Percentiles rank a stretch among this genome's conserved stretches.
phyloP scores from a whole-genome alignment of 1,140 invertebrate genomes.

The Octopus bimaculoides region DNA sequence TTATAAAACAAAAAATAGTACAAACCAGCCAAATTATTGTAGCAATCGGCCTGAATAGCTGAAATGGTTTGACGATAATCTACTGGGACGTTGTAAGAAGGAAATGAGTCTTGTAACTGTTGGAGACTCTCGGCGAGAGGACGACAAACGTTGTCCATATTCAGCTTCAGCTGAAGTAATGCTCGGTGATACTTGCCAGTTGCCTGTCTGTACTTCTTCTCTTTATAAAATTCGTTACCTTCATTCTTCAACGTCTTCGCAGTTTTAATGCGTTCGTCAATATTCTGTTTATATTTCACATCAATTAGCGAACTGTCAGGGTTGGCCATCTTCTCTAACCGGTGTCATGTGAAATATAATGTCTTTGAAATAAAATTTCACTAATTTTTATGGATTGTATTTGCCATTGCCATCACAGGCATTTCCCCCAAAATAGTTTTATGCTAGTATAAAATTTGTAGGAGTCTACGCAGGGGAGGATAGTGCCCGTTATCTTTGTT shows the following conservation, averaged over 20 bases:
- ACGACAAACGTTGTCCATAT: not conserved
- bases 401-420: not conserved
- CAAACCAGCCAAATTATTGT: constrained; percentile 52
- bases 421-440: not conserved
- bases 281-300: not conserved
- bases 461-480: not conserved
- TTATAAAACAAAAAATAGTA: not conserved
- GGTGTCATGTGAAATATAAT: not conserved
- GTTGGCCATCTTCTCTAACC: not conserved
- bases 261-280: constrained; percentile 20
- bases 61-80: constrained; percentile 30
- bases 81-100: not conserved
- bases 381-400: not conserved
- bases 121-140: not conserved
- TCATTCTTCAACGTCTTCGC: constrained; percentile 45
- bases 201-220: constrained; percentile 39
- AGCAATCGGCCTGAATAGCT: constrained; percentile 40
- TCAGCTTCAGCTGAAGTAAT: constrained; percentile 39
- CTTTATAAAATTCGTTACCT: constrained; percentile 47
- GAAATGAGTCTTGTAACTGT: not conserved
- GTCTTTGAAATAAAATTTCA: not conserved
- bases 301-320: not conserved
- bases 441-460: not conserved
- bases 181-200: constrained; percentile 52
- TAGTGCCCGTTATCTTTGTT: not conserved